Conservation (phyloP, 2,113 vertebrate genomes). For the Pipra filicauda region DNA sequence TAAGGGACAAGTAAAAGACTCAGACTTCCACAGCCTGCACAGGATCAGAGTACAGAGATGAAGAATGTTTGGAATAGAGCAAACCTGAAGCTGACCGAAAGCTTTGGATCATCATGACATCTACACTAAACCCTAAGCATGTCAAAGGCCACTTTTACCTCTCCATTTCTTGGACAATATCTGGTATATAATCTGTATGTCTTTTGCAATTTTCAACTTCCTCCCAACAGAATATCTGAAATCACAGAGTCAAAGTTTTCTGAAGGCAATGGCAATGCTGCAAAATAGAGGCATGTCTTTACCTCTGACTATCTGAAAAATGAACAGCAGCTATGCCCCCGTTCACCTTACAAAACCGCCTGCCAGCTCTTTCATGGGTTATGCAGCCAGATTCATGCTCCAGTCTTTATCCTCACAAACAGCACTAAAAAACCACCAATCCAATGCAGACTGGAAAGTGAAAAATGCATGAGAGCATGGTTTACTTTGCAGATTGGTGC, state of each 20-base stretch:
- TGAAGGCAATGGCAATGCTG: conserved; percentile 78
- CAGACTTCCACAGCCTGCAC: not conserved
- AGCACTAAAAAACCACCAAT: not conserved
- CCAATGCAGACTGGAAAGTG: not conserved
- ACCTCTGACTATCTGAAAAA: not conserved
- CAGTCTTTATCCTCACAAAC: not conserved
- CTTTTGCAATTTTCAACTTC: conserved; percentile 82
- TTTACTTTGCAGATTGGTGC: not conserved
- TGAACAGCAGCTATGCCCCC: not conserved
- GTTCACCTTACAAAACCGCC: not conserved
- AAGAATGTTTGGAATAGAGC: not conserved
- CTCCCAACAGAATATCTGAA: conserved; percentile 88
- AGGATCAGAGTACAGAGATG: not conserved
- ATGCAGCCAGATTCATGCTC: not conserved
- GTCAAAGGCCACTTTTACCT: conserved; percentile 67
- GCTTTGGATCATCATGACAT: too few relatives aligned
- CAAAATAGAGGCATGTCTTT: not conserved
- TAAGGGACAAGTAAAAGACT: not conserved
- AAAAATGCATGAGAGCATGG: accelerated
- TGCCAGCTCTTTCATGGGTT: not conserved
- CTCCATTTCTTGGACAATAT: conserved; percentile 84
- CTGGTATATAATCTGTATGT: conserved; percentile 69
- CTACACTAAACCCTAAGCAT: not conserved
- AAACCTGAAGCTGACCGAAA: not conserved
- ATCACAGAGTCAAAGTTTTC: conserved; percentile 69